These are phyloP conservation scores for Prorops nasuta DNA, from an alignment of 1,140 invertebrate genomes.

Conservation along the genomic window DNA sequence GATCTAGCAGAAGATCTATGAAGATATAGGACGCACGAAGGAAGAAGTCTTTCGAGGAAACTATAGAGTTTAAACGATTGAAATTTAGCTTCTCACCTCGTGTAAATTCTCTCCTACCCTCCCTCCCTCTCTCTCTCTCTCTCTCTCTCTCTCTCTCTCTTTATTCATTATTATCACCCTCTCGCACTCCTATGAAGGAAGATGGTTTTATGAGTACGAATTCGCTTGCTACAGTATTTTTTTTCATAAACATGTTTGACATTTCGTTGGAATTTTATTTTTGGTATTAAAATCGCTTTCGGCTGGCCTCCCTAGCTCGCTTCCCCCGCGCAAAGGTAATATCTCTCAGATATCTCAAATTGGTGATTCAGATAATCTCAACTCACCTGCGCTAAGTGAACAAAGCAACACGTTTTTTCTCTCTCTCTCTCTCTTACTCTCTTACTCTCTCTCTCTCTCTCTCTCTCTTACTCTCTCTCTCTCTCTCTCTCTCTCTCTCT, in stretches of 20 bases:
- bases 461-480: slow-evolving; percentile 16
- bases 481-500: slow-evolving; percentile 9
- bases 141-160: background rate
- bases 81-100: slow-evolving; percentile 21
- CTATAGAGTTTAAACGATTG: no score
- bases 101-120: slow-evolving; percentile 20
- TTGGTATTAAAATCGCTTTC: slow-evolving; percentile 14
- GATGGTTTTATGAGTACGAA: background rate
- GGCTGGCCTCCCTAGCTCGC: slow-evolving; percentile 56
- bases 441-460: slow-evolving; percentile 42
- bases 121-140: slow-evolving; percentile 4
- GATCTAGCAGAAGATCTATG: slow-evolving; percentile 36
- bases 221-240: background rate
- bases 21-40: slow-evolving; percentile 40
- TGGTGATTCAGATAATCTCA: slow-evolving; percentile 56
- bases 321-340: slow-evolving; percentile 56
- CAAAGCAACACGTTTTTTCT: slow-evolving; percentile 42
- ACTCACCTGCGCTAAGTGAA: slow-evolving; percentile 57
- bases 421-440: slow-evolving; percentile 26
- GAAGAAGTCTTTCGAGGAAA: no score
- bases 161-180: background rate
- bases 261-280: background rate
- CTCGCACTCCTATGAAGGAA: background rate
- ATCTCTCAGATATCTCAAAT: slow-evolving; percentile 49
- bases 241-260: background rate